Base-by-base conservation (phyloP, 2,797 vertebrate species). In the Sternarchorhynchus goeldii region DNA sequence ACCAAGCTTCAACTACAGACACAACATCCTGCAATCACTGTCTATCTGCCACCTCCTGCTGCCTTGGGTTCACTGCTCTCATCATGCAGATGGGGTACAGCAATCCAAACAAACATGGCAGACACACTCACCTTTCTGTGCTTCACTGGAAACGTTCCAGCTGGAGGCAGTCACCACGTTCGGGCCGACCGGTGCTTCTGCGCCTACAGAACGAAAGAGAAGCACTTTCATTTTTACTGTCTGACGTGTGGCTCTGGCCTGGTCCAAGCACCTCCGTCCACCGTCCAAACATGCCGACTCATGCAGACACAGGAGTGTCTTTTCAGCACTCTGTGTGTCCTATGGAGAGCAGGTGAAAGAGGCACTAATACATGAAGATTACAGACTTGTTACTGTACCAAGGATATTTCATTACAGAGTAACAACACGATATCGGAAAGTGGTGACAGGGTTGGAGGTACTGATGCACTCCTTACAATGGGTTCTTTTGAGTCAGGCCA, bases 141-240 rank as follows among this genome's bases (percentile, higher is more conserved):
- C 91, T 83, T 95, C 94, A 65, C 90, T 95, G 71, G 96, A 95
- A 86, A 88, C 82, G 88, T 96, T 98, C 96, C 96, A 97, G 74
- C 94, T 91, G 1, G 94, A 91, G 1, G 94, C 91, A 79, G 95
- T 94, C 84, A 93, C 89, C 86, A 95, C 91, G 83, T 92, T 95
- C 76, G 92, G 92, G 88, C 94, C 93, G 69, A 93, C 84, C 6
- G 93, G 91, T 83, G 93, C 87, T 75, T 96, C 95, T 45, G 91
- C 95, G 89, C 91, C 97, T 99, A 91, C 65, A 92, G 84, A 89
- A 2, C 16, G 45, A 83, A 73, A 67, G 56, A 34, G 5, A 77
- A 31, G 31, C 14, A 7, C 31, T 50, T 70, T 56, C 55, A 12
- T 70, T 70, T n/a, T 7, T 12, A 14, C 29, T 14, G 31, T 79